Evolutionary conservation across 2,113 vertebrate genomes (phyloP).

Genomic region (Rhadina sibilatrix): DNA sequence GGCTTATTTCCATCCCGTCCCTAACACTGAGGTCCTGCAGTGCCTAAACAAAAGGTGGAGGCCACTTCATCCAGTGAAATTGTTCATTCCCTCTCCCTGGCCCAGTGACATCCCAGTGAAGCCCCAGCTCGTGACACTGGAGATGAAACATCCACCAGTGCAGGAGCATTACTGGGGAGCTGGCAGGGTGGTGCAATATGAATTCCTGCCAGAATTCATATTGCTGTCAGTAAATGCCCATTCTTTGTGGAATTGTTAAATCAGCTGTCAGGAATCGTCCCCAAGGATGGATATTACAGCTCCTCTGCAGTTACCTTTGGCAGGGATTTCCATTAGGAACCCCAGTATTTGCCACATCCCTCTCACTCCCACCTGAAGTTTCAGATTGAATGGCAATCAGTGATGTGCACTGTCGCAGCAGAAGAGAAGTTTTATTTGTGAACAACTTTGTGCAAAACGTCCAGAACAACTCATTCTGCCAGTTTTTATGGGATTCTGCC

Average conservation of each 20-base stretch:
- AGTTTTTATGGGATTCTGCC: conserved; percentile 3
- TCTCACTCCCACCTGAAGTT: conserved; percentile 26
- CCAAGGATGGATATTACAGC: conserved; percentile 1
- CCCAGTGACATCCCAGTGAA: background rate
- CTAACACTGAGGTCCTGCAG: background rate
- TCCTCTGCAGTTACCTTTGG: background rate
- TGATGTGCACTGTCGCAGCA: background rate
- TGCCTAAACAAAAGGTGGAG: background rate
- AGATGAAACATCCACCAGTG: background rate
- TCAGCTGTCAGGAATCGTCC: background rate
- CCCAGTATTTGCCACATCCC: background rate
- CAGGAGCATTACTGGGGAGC: background rate
- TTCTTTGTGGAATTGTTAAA: conserved; percentile 35
- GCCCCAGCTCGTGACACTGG: background rate
- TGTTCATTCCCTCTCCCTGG: background rate
- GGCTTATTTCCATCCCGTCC: background rate
- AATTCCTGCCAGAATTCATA: conserved; percentile 6
- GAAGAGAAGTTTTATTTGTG: conserved; percentile 17
- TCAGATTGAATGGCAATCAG: background rate
- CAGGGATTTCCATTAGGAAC: conserved; percentile 40
- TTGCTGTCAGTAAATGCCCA: conserved; percentile 38
- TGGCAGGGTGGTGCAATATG: background rate
- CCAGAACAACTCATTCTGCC: background rate
- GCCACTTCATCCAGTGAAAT: rapidly evolving
- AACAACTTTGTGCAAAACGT: background rate